These are phyloP conservation scores for Cottoperca gobio DNA, from an alignment of 2,797 vertebrate species.

Conservation along the genomic window DNA sequence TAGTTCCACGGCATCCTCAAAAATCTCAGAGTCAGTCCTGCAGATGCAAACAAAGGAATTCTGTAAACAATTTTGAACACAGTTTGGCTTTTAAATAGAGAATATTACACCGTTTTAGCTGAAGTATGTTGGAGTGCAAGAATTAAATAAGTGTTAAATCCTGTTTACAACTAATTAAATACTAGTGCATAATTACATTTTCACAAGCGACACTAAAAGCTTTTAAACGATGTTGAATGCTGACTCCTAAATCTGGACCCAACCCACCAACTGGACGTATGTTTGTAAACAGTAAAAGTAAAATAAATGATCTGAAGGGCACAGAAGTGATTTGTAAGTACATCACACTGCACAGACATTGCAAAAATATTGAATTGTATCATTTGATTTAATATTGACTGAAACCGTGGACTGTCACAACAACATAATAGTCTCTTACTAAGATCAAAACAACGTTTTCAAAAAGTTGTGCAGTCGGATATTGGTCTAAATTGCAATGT, in stretches of 20 bases:
- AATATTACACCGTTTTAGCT: background rate
- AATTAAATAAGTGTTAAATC: background rate
- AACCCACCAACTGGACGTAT: background rate
- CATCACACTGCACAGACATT: too few species aligned
- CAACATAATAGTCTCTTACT: background rate
- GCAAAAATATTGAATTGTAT: background rate
- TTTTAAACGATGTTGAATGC: background rate
- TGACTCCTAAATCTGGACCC: background rate
- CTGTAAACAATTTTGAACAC: background rate
- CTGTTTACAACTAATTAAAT: background rate
- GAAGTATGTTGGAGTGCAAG: background rate
- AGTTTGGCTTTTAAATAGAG: background rate
- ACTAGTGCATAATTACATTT: background rate
- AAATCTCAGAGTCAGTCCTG: slow-evolving; percentile 98
- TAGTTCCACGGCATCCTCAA: slow-evolving; percentile 96
- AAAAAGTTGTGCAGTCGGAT: background rate
- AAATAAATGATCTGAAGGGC: background rate
- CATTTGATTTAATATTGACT: background rate
- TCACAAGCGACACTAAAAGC: background rate
- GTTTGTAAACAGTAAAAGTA: background rate
- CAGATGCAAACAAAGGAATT: slow-evolving; percentile 24
- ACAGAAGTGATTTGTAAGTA: background rate
- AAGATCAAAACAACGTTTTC: background rate
- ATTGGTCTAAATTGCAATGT: background rate
- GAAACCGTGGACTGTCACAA: background rate